phyloP scores from a whole-genome alignment of 2,888 invertebrate genomes.

The Acrobasis consociella region DNA sequence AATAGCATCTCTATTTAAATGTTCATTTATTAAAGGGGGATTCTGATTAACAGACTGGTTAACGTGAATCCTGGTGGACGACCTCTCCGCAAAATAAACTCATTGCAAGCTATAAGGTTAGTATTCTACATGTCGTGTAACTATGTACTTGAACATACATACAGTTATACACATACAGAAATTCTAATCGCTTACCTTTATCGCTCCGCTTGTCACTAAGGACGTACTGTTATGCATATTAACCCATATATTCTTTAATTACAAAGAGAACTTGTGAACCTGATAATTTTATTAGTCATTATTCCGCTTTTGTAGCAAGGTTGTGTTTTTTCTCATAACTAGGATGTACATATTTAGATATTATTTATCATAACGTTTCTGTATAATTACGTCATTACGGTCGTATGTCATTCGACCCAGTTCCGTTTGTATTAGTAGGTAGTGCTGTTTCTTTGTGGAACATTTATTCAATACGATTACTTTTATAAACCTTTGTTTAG shows the following conservation, averaged over 20 bases:
- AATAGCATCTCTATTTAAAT: too few species aligned
- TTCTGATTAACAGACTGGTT: too few species aligned
- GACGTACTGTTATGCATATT: background rate
- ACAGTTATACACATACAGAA: too few species aligned
- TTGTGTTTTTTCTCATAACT: conserved; percentile 16
- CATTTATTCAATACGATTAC: background rate
- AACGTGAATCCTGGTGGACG: too few species aligned
- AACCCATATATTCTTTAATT: background rate
- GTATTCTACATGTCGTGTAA: too few species aligned
- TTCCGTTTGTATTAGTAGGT: conserved; percentile 2
- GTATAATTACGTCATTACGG: conserved; percentile 7
- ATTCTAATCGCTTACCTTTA: background rate
- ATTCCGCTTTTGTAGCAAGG: conserved; percentile 5
- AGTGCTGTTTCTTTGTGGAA: background rate
- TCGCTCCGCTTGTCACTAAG: background rate
- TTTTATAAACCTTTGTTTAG: too few species aligned
- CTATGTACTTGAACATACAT: too few species aligned
- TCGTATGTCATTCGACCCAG: background rate
- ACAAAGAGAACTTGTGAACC: background rate
- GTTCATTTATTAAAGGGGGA: too few species aligned
- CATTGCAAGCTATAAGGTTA: too few species aligned
- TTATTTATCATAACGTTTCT: conserved; percentile 11
- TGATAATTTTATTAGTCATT: conserved; percentile 8
- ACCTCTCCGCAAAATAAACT: too few species aligned
- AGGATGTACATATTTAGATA: conserved; percentile 15